Base-by-base conservation (phyloP, 2,888 invertebrate genomes). In the Phymatocera aterrima region DNA sequence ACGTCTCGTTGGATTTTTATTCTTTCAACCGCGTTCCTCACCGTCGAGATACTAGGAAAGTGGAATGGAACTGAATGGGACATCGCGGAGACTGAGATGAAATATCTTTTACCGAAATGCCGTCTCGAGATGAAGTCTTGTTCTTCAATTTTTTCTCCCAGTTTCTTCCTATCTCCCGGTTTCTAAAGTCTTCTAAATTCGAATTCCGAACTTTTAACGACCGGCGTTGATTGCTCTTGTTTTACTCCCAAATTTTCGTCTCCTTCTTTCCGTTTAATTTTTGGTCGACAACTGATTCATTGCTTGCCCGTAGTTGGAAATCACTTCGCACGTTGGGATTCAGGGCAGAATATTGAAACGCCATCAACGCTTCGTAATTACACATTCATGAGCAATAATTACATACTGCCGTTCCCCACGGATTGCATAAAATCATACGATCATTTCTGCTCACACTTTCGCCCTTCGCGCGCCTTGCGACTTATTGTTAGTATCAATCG, bases 131-230 rank as follows among this genome's bases (percentile, higher is more conserved):
- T 68, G 46, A 68, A 68, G 24, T 68, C 46, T 40, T 68, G 24
- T 68, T 28, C n/a, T 68, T 15, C 3, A 43, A 46, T 28, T 46
- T 68, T 43, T 68, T 68, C n/a, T 15, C 28, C 12, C 8, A 8
- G 10, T 12, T 12, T 0, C n/a, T 51, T 24, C 21, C 60, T 8
- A n/a, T n/a, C n/a, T 40, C 1, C 15, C 28, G 28, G 57, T 15
- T 57, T 57, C 28, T 10, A n/a, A 24, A 10, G 37, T 34, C n/a
- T 37, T 37, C 61, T 37, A 6, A 72, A 72, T 72, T 72, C 48
- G 21, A 72, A 72, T 51, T 48, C 28, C 34, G n/a, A 72, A 72
- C 31, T 72, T 48, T 48, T 68, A 68, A 68, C 43, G 68, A 68
- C 68, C 5, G 43, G 68, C 68, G 43, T 43, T 68, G 68, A 68